Conservation (phyloP, 2,113 vertebrate species). For the Indri indri region DNA sequence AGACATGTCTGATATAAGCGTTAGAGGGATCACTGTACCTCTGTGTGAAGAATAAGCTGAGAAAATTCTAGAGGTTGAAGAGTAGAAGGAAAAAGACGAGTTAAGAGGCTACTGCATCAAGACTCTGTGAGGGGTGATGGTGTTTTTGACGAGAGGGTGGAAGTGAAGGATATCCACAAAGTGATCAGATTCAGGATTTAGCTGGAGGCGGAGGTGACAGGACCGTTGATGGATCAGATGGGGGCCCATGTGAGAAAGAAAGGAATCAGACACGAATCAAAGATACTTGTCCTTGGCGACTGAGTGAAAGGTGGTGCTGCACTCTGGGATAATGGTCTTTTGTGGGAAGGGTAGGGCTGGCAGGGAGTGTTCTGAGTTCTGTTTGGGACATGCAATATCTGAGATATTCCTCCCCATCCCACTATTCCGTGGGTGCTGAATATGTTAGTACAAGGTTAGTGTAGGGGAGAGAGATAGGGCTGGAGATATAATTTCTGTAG, state of each 20-base stretch:
- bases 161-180: not conserved
- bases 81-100: not conserved
- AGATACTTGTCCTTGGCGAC: not conserved
- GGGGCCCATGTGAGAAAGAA: not conserved
- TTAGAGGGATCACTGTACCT: not conserved
- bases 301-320: no score
- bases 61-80: not conserved
- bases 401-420: not conserved
- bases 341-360: not conserved
- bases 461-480: not conserved
- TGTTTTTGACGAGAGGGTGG: not conserved
- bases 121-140: not conserved
- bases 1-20: not conserved
- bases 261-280: not conserved
- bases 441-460: no score
- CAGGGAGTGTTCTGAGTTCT: not conserved
- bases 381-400: no score
- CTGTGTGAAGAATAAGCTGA: not conserved
- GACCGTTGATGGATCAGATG: not conserved
- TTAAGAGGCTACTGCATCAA: not conserved
- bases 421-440: not conserved
- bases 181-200: not conserved
- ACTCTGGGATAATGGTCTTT: not conserved
- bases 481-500: not conserved
- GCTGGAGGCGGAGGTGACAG: not conserved